Conservation (phyloP, 2,888 invertebrate genomes). For the Eueremaeus valkanovi region DNA sequence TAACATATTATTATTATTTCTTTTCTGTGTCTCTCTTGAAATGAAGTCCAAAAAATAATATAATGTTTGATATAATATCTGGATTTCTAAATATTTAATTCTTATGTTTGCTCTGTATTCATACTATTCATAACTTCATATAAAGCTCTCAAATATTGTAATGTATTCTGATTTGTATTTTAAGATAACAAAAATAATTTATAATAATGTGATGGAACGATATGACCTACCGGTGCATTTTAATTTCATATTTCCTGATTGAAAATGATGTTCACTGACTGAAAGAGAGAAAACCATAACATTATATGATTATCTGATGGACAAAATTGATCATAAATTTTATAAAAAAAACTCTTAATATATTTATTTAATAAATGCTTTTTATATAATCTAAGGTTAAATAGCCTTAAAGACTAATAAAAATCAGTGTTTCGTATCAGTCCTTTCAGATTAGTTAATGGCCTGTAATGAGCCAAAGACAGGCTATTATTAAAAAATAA, state of each 20-base stretch:
- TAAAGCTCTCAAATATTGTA: too few relatives aligned
- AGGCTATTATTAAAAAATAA: neutral
- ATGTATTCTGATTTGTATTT: too few relatives aligned
- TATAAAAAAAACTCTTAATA: neutral
- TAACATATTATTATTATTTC: neutral
- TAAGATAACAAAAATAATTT: too few relatives aligned
- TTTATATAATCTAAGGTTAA: neutral
- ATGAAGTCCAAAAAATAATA: neutral
- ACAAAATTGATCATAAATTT: neutral
- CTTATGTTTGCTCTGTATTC: neutral
- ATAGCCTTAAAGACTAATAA: neutral
- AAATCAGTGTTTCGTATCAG: neutral
- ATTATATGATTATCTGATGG: neutral
- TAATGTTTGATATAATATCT: neutral
- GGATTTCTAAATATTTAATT: neutral
- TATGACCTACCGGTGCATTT: slow-evolving; percentile 15
- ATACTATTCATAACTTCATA: too few relatives aligned
- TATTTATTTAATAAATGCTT: neutral
- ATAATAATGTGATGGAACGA: neutral
- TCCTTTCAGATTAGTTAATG: neutral
- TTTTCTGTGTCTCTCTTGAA: neutral
- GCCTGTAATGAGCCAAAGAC: neutral
- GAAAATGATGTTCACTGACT: slow-evolving; percentile 22
- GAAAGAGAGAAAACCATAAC: neutral
- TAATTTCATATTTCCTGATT: slow-evolving; percentile 31